Evolutionary conservation across 2,888 invertebrate genomes (phyloP).

Genomic region (Blastobasis adustella): DNA sequence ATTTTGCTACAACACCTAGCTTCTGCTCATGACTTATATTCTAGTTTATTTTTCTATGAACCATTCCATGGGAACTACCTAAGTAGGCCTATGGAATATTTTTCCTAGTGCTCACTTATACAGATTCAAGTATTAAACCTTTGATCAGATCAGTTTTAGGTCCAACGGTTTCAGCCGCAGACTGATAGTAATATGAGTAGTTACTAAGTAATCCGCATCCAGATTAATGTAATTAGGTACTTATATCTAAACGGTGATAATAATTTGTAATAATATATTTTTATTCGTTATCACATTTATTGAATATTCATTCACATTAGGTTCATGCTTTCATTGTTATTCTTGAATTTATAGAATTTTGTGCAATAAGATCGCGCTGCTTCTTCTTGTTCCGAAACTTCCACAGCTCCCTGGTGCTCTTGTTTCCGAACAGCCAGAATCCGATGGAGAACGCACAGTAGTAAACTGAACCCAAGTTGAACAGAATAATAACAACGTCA

Average conservation of each 20-base stretch:
- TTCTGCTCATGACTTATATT: no score
- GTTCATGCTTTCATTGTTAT: not conserved
- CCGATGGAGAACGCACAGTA: constrained; percentile 48
- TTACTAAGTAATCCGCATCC: not conserved
- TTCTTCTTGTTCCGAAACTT: constrained; percentile 13
- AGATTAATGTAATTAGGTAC: not conserved
- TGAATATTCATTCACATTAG: no score
- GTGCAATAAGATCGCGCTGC: not conserved
- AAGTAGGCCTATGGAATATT: no score
- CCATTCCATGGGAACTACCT: no score
- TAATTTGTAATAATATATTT: not conserved
- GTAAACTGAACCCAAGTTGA: constrained; percentile 40
- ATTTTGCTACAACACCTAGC: no score
- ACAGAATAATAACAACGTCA: constrained; percentile 6
- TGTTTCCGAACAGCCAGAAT: constrained; percentile 61
- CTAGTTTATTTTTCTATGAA: no score
- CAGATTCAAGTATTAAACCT: no score
- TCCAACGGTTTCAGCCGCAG: no score
- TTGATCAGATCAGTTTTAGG: no score
- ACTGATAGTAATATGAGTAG: no score
- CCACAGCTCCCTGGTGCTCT: constrained; percentile 50
- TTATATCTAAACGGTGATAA: not conserved
- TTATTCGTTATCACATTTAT: no score
- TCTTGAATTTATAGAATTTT: constrained; percentile 8
- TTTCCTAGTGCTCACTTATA: no score